Conservation (phyloP, 2,888 invertebrate genomes). For the Brassicogethes aeneus region DNA sequence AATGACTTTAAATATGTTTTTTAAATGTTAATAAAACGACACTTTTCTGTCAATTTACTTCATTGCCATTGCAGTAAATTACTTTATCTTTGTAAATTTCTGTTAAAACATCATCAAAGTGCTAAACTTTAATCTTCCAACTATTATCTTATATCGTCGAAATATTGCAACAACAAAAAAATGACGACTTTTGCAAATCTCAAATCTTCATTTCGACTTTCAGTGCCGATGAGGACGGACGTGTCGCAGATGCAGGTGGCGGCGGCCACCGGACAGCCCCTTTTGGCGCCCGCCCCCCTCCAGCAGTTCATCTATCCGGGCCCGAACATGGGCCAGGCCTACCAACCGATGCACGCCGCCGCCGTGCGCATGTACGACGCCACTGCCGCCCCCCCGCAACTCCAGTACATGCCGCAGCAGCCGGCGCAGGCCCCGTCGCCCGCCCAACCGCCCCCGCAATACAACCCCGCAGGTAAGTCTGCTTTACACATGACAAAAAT, state of each 20-base stretch:
- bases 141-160: too few species aligned
- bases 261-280: conserved; percentile 73
- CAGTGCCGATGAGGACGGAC: conserved; percentile 46
- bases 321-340: conserved; percentile 38
- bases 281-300: conserved; percentile 72
- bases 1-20: too few species aligned
- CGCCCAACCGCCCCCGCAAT: conserved; percentile 36
- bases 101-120: too few species aligned
- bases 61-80: too few species aligned
- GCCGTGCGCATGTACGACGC: conserved; percentile 58
- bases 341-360: conserved; percentile 42
- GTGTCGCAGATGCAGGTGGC: conserved; percentile 74
- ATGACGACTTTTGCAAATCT: too few species aligned
- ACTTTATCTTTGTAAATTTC: too few species aligned
- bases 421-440: conserved; percentile 45
- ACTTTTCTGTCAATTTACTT: too few species aligned
- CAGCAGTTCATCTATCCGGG: conserved; percentile 46
- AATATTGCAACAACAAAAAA: too few species aligned
- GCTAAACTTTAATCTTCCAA: too few species aligned
- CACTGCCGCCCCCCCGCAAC: conserved; percentile 42
- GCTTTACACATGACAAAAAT: too few species aligned
- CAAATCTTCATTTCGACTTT: conserved; percentile 17
- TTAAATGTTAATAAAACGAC: too few species aligned
- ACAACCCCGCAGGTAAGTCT: conserved; percentile 24
- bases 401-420: conserved; percentile 40